Evolutionary conservation across 2,888 invertebrate species (phyloP).

Genomic region (Koerneria pararmatus): DNA sequence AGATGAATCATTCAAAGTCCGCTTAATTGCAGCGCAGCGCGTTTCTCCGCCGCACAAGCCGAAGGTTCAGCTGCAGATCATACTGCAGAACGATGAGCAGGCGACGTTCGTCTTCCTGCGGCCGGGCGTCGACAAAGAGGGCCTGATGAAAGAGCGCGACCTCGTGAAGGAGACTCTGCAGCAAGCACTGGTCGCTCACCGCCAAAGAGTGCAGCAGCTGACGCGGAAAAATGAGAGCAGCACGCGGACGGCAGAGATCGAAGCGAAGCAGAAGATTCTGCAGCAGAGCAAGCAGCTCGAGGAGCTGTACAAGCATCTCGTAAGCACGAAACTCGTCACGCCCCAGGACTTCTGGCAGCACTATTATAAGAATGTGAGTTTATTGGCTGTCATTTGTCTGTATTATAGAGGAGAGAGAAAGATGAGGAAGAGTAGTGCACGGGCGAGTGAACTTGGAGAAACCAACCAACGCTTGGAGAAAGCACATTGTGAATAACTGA

Average conservation of each 20-base stretch:
- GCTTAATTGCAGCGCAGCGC: constrained; percentile 81
- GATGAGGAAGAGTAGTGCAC: no score
- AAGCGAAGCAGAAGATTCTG: constrained; percentile 47
- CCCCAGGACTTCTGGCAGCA: constrained; percentile 91
- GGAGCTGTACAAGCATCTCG: constrained; percentile 80
- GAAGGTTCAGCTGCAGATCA: constrained; percentile 94
- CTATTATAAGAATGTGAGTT: constrained; percentile 31
- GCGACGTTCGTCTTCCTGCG: constrained; percentile 94
- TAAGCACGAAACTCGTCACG: constrained; percentile 87
- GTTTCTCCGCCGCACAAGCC: constrained; percentile 90
- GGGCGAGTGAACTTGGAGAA: no score
- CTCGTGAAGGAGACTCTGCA: constrained; percentile 86
- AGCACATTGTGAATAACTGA: not conserved
- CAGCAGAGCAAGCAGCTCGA: constrained; percentile 44
- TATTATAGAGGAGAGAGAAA: not conserved
- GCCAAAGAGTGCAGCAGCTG: constrained; percentile 43
- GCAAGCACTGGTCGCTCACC: constrained; percentile 72
- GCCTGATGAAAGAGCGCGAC: constrained; percentile 84
- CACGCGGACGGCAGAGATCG: constrained; percentile 35
- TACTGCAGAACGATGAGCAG: constrained; percentile 75
- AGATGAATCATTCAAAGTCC: constrained; percentile 17
- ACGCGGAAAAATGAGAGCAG: constrained; percentile 39
- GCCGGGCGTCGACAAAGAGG: constrained; percentile 72
- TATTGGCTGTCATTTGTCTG: not conserved
- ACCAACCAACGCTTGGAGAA: no score